A percentile compares a stretch with the other conserved stretches of the same genome.
These are phyloP conservation scores for Lytechinus pictus DNA, from an alignment of 35 echinoderm and acorn worm genomes.

Conservation along the genomic window DNA sequence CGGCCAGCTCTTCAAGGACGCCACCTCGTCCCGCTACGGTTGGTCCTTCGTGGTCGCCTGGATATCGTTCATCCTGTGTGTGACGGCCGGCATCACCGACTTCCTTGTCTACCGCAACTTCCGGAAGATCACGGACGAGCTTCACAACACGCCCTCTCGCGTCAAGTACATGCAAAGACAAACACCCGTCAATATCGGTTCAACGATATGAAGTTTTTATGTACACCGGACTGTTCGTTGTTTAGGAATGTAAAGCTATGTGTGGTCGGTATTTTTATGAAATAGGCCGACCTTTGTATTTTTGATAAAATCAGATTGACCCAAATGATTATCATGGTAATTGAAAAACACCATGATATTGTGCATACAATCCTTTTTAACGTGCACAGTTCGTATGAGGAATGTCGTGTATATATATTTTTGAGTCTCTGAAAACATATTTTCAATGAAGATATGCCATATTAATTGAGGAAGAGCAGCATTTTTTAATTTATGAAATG, in stretches of 20 bases:
- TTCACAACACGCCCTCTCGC: constrained; percentile 60
- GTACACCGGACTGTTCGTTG: background rate
- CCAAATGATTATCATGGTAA: background rate
- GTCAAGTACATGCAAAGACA: constrained; percentile 74
- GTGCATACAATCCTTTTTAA: background rate
- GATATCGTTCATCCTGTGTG: constrained; percentile 72
- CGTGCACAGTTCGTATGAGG: background rate
- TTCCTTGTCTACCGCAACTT: constrained; percentile 82
- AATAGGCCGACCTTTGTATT: background rate
- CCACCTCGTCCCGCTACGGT: constrained; percentile 51
- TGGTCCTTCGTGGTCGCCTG: constrained; percentile 83
- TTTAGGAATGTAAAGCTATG: background rate
- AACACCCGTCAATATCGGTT: constrained; percentile 68
- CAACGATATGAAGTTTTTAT: constrained; percentile 69
- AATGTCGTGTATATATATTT: background rate
- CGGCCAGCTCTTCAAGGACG: background rate
- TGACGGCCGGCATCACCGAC: constrained; percentile 67
- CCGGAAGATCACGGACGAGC: constrained; percentile 83
- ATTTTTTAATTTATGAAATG: background rate
- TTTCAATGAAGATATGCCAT: background rate
- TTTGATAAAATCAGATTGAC: background rate
- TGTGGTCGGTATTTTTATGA: background rate
- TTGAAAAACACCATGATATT: background rate
- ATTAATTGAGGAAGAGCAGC: background rate
- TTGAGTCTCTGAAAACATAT: background rate